Conservation (phyloP, 2,888 invertebrate species). For the Alsophila aescularia region DNA sequence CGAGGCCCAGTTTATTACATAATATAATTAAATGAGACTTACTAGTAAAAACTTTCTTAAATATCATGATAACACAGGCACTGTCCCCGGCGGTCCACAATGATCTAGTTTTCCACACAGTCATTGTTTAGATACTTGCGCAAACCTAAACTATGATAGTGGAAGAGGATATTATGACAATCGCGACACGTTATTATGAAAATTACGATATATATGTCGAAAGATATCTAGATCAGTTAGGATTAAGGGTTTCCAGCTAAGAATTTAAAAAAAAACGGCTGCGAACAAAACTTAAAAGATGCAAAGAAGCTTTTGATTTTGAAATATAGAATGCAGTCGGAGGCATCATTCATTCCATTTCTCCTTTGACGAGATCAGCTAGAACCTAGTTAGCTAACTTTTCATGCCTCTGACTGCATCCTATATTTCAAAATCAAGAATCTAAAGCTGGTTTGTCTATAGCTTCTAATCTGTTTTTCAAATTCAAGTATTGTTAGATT, state of each 20-base stretch:
- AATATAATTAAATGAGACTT: slow-evolving; percentile 38
- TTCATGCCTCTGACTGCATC: no score
- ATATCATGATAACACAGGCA: slow-evolving; percentile 62
- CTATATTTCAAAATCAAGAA: no score
- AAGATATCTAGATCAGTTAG: no score
- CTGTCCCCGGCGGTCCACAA: slow-evolving; percentile 37
- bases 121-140: slow-evolving; percentile 53
- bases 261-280: no score
- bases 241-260: no score
- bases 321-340: background rate
- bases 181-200: slow-evolving; percentile 57
- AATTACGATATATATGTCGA: slow-evolving; percentile 38
- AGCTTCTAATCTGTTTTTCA: no score
- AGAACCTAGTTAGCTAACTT: no score
- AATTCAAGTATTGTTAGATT: slow-evolving; percentile 37
- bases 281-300: no score
- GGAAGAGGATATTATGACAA: slow-evolving; percentile 65
- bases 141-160: slow-evolving; percentile 56
- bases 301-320: no score
- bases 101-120: slow-evolving; percentile 49
- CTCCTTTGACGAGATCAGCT: no score
- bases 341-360: no score
- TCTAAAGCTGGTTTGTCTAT: no score
- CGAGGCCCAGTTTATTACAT: background rate
- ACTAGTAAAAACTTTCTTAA: slow-evolving; percentile 61